Evolutionary conservation across 64 coral and sea anemone species (phyloP).

Genomic region (Porites australiensis): DNA sequence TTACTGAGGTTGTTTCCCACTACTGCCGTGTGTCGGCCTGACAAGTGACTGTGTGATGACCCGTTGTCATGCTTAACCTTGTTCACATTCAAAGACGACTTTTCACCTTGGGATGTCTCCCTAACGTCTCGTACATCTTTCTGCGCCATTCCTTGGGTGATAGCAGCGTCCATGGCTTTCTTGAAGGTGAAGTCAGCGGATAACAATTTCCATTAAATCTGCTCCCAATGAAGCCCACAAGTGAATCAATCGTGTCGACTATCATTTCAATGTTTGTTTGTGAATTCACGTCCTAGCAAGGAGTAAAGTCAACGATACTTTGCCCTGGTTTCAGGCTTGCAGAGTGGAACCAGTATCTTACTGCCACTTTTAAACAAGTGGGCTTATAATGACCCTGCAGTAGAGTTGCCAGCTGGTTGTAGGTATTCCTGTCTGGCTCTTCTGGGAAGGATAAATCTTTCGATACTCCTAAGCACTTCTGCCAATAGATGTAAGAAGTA

Average conservation of each 20-base stretch:
- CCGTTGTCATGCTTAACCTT: not conserved
- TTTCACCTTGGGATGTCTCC: too few species aligned
- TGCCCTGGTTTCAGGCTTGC: not conserved
- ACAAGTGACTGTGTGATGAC: too few species aligned
- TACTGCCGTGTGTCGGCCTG: not conserved
- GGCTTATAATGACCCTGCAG: too few species aligned
- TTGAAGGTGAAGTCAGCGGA: slow-evolving; percentile 3
- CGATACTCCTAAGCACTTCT: not conserved
- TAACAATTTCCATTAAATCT: slow-evolving; percentile 15
- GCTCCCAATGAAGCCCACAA: not conserved
- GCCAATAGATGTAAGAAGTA: not conserved
- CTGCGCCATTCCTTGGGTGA: slow-evolving; percentile 7
- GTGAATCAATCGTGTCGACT: slow-evolving; percentile 14
- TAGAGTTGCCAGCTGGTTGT: not conserved
- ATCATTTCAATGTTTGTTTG: not conserved
- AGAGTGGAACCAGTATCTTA: not conserved
- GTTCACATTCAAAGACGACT: not conserved
- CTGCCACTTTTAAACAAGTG: not conserved
- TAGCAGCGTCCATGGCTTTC: slow-evolving; percentile 4
- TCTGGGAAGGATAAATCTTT: not conserved
- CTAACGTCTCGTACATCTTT: not conserved
- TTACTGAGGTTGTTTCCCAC: not conserved
- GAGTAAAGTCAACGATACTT: not conserved
- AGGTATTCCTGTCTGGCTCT: not conserved
- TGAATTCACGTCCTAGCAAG: not conserved